Percentiles rank a stretch among this genome's conserved stretches.
Evolutionary conservation across 2,797 vertebrate species (phyloP).

Genomic region (Anisognathus igniventris): DNA sequence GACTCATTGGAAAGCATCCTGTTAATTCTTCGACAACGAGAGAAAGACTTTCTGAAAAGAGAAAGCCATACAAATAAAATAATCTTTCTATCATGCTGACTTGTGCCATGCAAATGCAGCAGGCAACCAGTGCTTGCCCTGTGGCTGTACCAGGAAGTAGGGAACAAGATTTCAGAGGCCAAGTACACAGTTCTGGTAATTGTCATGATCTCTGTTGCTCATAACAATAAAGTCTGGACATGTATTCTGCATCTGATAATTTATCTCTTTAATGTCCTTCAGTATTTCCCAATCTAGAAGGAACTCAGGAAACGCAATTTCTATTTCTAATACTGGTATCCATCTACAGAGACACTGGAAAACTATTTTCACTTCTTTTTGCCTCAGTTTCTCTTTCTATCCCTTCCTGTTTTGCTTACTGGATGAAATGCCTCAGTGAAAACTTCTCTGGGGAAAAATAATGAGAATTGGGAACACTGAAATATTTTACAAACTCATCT

Average conservation of each 20-base stretch:
- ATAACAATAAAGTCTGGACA: background rate
- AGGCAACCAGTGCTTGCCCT: background rate
- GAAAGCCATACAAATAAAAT: background rate
- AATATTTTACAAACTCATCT: background rate
- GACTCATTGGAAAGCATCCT: slow-evolving; percentile 82
- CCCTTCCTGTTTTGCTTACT: background rate
- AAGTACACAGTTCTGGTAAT: background rate
- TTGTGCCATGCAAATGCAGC: background rate
- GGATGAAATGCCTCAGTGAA: background rate
- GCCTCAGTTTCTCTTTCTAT: background rate
- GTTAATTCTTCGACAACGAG: slow-evolving; percentile 74
- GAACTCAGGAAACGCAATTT: background rate
- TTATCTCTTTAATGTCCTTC: background rate
- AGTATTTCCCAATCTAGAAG: background rate
- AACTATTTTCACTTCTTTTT: background rate
- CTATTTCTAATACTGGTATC: background rate
- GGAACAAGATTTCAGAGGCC: background rate
- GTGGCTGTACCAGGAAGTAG: background rate
- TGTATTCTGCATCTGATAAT: background rate
- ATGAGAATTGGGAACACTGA: background rate
- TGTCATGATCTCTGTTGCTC: background rate
- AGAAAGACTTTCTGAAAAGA: slow-evolving; percentile 76
- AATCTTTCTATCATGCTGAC: background rate
- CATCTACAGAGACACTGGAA: background rate
- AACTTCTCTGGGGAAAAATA: background rate